phyloP scores from a whole-genome alignment of 2,888 invertebrate genomes.

The Copidosoma aretas region DNA sequence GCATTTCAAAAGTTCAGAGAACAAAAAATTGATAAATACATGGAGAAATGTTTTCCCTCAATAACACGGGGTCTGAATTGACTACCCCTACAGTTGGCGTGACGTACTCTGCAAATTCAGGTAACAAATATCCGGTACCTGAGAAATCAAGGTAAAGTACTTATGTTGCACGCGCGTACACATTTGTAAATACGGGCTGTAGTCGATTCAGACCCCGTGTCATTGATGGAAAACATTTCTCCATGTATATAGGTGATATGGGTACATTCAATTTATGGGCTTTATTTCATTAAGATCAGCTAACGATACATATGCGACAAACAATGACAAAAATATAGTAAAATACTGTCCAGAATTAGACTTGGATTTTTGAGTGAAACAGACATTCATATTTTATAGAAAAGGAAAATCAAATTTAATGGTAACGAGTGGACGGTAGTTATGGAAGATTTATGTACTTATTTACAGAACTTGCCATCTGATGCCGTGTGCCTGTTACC shows the following conservation, averaged over 20 bases:
- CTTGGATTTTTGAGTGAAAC: neutral
- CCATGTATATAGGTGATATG: slow-evolving; percentile 2
- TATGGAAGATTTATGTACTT: slow-evolving; percentile 13
- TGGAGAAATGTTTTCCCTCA: no score
- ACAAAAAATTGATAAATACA: slow-evolving; percentile 44
- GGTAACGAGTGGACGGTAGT: slow-evolving; percentile 6
- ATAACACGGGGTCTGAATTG: no score
- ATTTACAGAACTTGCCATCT: neutral
- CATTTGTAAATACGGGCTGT: no score
- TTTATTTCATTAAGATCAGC: slow-evolving; percentile 50
- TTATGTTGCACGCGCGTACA: no score
- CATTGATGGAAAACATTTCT: no score
- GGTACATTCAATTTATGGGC: slow-evolving; percentile 44
- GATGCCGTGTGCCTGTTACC: slow-evolving; percentile 9
- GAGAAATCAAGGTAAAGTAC: no score
- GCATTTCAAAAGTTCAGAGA: slow-evolving; percentile 43
- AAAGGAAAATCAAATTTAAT: no score
- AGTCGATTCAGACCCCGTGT: no score
- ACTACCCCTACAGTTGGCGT: no score
- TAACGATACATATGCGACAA: slow-evolving; percentile 50
- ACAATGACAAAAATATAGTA: neutral
- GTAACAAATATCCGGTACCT: no score
- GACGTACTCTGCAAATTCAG: no score
- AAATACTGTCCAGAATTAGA: neutral
- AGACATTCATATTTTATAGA: no score